A percentile compares a stretch with the other conserved stretches of the same genome.
Conservation (phyloP, 2,888 invertebrate genomes). For the Dasysyrphus albostriatus region DNA sequence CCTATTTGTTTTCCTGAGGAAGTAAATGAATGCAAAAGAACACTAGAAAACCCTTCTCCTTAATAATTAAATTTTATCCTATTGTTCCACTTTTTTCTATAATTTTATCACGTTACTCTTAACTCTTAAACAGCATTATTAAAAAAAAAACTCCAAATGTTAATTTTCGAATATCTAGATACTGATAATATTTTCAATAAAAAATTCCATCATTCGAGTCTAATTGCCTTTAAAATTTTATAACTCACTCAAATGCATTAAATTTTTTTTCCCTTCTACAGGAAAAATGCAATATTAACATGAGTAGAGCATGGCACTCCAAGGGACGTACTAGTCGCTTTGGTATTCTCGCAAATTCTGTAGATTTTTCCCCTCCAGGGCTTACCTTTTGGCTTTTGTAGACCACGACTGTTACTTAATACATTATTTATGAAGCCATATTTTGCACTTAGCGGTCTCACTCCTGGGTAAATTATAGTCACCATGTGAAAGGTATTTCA, state of each 20-base stretch:
- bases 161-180: background rate
- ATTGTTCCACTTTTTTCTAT: background rate
- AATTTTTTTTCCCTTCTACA: background rate
- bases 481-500: background rate
- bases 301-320: background rate
- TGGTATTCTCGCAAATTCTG: background rate
- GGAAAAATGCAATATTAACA: conserved; percentile 3
- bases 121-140: background rate
- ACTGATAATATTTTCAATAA: background rate
- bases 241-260: background rate
- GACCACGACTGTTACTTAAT: background rate
- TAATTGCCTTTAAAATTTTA: conserved; percentile 3
- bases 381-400: background rate
- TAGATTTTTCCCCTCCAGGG: background rate
- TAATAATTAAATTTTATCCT: background rate
- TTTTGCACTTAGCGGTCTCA: background rate
- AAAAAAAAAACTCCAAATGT: background rate
- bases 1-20: no score
- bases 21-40: no score
- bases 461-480: background rate
- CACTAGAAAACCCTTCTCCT: background rate
- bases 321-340: background rate
- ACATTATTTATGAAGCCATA: conserved; percentile 6
- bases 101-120: background rate
- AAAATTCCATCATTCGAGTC: background rate